A percentile compares a stretch with the other conserved stretches of the same genome.
Evolutionary conservation across 2,797 vertebrate genomes (phyloP).

Genomic region (Gallirallus australis): DNA sequence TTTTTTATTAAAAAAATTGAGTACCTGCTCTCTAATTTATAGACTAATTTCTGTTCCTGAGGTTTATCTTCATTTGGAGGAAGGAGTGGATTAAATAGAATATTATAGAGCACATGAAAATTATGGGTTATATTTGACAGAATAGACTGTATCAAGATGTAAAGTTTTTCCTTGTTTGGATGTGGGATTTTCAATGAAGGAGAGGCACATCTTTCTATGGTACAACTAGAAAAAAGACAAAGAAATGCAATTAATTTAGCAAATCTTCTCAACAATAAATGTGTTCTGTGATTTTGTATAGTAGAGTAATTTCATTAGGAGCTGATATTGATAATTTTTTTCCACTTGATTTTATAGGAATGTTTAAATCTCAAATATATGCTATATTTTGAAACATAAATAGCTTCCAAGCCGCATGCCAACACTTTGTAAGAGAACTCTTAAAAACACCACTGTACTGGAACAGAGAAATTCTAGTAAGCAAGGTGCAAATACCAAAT

Average conservation of each 20-base stretch:
- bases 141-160: not conserved
- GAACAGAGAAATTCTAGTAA: not conserved
- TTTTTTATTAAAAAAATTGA: not conserved
- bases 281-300: not conserved
- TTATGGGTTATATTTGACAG: not conserved
- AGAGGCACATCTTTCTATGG: not conserved
- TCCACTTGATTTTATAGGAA: not conserved
- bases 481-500: not conserved
- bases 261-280: not conserved
- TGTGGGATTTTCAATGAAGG: not conserved
- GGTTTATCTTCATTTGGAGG: not conserved
- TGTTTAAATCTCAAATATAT: not conserved
- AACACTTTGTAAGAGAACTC: not conserved
- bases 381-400: not conserved
- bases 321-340: not conserved
- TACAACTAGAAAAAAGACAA: not conserved
- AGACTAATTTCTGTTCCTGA: not conserved
- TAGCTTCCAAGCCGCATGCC: not conserved
- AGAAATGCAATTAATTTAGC: not conserved
- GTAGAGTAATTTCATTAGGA: not conserved
- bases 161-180: not conserved
- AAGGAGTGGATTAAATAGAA: not conserved
- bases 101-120: not conserved
- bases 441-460: not conserved
- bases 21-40: not conserved